Conservation (phyloP, 2,113 vertebrate species). For the Calonectris borealis region DNA sequence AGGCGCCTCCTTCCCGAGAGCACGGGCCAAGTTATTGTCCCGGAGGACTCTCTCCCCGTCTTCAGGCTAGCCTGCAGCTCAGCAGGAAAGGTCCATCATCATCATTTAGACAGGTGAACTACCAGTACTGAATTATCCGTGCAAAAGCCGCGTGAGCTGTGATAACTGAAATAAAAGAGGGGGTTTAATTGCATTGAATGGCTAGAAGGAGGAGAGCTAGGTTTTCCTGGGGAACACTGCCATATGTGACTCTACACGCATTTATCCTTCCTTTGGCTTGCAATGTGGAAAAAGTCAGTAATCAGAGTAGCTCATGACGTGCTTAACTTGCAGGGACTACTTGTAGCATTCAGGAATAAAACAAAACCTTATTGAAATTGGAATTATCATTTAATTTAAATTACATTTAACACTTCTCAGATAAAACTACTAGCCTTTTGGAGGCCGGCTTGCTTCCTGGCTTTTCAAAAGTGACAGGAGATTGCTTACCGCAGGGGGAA, state of each 20-base stretch:
- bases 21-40: not conserved
- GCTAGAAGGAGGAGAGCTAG: not conserved
- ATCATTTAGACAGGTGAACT: not conserved
- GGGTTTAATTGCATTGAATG: not conserved
- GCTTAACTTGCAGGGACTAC: not conserved
- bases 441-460: not conserved
- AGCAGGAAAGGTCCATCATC: not conserved
- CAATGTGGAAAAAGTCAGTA: constrained; percentile 30
- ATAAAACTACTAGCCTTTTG: not conserved
- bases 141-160: not conserved
- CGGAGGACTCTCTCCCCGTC: not conserved
- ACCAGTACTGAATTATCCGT: not conserved
- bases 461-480: not conserved
- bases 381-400: not conserved
- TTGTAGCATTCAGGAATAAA: not conserved
- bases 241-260: not conserved
- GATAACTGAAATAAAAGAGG: not conserved
- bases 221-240: constrained; percentile 23
- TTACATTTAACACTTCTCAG: not conserved
- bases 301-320: not conserved
- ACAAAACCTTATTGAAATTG: not conserved
- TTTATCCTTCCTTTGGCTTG: constrained; percentile 41
- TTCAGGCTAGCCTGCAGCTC: not conserved
- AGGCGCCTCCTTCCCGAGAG: not conserved
- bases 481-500: not conserved